Evolutionary conservation across 2,888 invertebrate species (phyloP), one percentile per base, ranked within the genome.

Genomic region (Myathropa florea): DNA sequence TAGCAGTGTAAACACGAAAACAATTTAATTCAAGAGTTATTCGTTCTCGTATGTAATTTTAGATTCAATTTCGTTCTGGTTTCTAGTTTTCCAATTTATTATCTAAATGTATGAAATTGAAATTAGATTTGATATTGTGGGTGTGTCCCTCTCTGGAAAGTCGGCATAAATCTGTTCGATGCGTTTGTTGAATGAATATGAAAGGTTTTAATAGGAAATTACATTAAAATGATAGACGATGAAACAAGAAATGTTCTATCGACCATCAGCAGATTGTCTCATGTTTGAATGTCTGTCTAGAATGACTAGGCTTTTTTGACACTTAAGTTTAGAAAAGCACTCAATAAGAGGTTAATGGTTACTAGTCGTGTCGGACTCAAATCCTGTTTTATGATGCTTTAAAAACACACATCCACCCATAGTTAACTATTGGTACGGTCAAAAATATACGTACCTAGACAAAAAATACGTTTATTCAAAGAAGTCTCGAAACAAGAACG

Each of bases 101-200:
- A 39, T 39, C 18, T 39, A 39, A 39, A 64, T 64, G 23, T 64
- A 46, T 46, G 46, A 46, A 46, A 64, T 64, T 21, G 36, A 64
- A 64, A 39, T 39, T 64, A 64, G 39, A 7, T 39, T 64, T n/a
- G 39, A n/a, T 26, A 46, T 64, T 39, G n/a, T 46, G 46, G 64
- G 24, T 36, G 64, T 65, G 26, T n/a, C 39, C 12, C n/a, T 21
- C 64, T 46, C 7, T 18, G 46, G 39, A n/a, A n/a, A 2, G 33
- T 33, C n/a, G 4, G 7, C 3, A 18, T 46, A 3, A 46, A 18
- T 46, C 18, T 7, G 18, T 46, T 18, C 18, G 39, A n/a, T 46
- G 39, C 6, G 46, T 18, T 7, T 46, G 4, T 46, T 7, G 9
- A 46, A 18, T 46, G 9, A 46, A 46, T n/a, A 18, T 6, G n/a